phyloP scores from a whole-genome alignment of 2,888 invertebrate species.

The Melanargia galathea region DNA sequence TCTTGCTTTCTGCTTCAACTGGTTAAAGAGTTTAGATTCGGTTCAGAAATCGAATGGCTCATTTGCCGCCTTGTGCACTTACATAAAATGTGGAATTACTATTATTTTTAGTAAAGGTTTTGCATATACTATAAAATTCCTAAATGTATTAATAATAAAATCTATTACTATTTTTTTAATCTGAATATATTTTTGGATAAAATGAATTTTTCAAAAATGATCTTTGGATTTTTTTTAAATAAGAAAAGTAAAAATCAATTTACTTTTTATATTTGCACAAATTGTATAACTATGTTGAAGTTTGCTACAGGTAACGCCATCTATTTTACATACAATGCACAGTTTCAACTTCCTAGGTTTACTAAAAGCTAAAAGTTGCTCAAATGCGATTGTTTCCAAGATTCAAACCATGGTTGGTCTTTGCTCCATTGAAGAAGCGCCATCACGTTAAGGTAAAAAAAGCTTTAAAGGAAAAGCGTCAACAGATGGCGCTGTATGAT shows the following conservation, averaged over 20 bases:
- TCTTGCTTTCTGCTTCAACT: constrained; percentile 34
- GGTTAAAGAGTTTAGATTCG: constrained; percentile 22
- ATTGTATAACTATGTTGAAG: not conserved
- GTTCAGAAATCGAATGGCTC: constrained; percentile 24
- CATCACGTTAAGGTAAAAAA: not conserved
- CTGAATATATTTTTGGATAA: not conserved
- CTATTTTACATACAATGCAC: constrained; percentile 6
- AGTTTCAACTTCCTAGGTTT: not conserved
- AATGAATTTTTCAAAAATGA: not conserved
- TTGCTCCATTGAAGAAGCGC: not conserved
- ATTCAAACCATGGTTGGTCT: not conserved
- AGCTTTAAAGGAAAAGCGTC: not conserved
- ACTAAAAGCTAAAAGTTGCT: not conserved
- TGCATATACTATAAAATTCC: no score
- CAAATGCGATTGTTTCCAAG: not conserved
- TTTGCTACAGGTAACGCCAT: constrained; percentile 18
- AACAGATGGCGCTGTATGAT: constrained; percentile 26
- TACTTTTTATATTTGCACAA: no score
- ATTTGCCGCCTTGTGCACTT: constrained; percentile 12
- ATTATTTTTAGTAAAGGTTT: not conserved
- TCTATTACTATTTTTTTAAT: not conserved
- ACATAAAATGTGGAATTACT: not conserved
- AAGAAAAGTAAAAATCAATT: not conserved
- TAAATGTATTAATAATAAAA: not conserved
- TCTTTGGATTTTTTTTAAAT: not conserved